Conservation (phyloP, 1,140 invertebrate species). For the Leptopilina clavipes region DNA sequence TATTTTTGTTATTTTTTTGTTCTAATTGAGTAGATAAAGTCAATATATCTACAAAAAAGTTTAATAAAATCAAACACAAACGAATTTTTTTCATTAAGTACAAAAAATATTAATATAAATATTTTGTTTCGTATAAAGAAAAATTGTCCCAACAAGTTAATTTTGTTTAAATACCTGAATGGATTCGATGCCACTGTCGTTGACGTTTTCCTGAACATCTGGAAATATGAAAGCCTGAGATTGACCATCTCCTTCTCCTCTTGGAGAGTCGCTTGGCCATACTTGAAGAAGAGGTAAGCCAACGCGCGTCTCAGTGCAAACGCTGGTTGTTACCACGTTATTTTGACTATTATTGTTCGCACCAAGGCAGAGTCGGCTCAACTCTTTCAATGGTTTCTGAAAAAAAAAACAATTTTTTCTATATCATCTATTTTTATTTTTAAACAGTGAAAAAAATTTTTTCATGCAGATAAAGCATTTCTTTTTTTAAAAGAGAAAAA, state of each 20-base stretch:
- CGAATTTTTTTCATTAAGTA: too few species aligned
- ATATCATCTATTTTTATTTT: too few species aligned
- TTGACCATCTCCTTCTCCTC: slow-evolving; percentile 81
- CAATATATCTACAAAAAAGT: too few species aligned
- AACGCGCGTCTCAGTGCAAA: slow-evolving; percentile 63
- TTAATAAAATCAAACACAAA: too few species aligned
- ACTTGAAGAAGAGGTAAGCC: slow-evolving; percentile 79
- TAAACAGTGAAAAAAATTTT: too few species aligned
- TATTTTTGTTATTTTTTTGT: too few species aligned
- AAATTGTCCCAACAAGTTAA: too few species aligned
- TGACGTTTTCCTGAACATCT: slow-evolving; percentile 68
- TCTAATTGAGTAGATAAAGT: too few species aligned
- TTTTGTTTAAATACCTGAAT: slow-evolving; percentile 74
- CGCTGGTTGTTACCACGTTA: slow-evolving; percentile 63
- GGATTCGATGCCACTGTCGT: slow-evolving; percentile 80
- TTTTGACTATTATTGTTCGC: slow-evolving; percentile 67
- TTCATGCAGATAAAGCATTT: too few species aligned
- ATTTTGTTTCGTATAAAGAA: too few species aligned
- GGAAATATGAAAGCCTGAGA: slow-evolving; percentile 81
- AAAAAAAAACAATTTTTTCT: slow-evolving; percentile 49
- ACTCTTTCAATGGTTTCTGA: slow-evolving; percentile 78
- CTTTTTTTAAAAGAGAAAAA: too few species aligned
- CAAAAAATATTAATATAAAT: too few species aligned
- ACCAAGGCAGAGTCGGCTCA: slow-evolving; percentile 76
- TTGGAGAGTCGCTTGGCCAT: slow-evolving; percentile 81